phyloP scores from a whole-genome alignment of 2,797 vertebrate species.

The Sebastolobus altivelis region DNA sequence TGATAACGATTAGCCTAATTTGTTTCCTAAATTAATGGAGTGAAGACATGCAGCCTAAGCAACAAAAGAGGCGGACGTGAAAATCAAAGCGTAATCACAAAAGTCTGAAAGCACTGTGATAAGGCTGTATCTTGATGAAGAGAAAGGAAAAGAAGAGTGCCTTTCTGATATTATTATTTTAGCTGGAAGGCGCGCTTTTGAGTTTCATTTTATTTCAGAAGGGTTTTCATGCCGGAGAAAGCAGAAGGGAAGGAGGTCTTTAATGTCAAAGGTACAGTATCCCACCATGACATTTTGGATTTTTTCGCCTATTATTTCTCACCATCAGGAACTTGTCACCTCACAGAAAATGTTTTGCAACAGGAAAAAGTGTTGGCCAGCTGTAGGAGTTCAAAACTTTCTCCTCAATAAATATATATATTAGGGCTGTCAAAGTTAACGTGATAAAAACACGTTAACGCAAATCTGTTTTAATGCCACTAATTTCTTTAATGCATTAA shows the following conservation, averaged over 20 bases:
- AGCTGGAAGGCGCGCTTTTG: constrained; percentile 21
- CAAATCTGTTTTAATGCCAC: too few relatives aligned
- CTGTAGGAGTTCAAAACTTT: background rate
- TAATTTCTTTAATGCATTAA: too few relatives aligned
- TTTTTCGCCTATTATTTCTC: constrained; percentile 21
- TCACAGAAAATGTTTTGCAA: constrained; percentile 15
- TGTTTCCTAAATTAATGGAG: constrained; percentile 52
- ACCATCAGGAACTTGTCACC: constrained; percentile 20
- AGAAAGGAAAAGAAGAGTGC: background rate
- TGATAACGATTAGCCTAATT: constrained; percentile 62
- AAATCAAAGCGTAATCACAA: constrained; percentile 44
- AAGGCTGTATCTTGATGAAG: constrained; percentile 8
- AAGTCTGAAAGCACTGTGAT: constrained; percentile 34
- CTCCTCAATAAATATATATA: background rate
- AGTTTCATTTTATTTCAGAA: constrained; percentile 49
- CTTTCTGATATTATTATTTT: constrained; percentile 31
- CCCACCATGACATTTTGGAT: constrained; percentile 44
- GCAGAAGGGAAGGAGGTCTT: constrained; percentile 30
- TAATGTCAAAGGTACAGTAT: constrained; percentile 43
- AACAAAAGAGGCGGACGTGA: constrained; percentile 40
- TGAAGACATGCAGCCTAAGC: constrained; percentile 47
- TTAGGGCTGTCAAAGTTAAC: background rate
- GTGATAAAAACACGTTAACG: fast-evolving
- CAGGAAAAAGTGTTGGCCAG: background rate
- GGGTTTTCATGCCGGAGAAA: constrained; percentile 21